Evolutionary conservation across 1,140 invertebrate genomes (phyloP).

Genomic region (Phthorimaea operculella): DNA sequence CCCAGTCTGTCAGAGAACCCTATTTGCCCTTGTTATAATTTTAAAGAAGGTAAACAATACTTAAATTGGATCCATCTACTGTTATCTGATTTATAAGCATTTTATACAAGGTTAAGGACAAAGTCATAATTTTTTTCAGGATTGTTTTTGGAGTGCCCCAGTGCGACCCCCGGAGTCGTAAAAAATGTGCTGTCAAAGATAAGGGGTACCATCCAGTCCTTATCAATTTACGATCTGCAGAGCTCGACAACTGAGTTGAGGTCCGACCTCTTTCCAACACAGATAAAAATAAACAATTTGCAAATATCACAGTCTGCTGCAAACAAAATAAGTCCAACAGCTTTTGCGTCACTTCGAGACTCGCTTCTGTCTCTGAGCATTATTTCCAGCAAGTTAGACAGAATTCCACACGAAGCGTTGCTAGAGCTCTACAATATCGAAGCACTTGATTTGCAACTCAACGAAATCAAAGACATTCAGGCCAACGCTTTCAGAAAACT

Average conservation of each 20-base stretch:
- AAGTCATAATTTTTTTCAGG: constrained; percentile 58
- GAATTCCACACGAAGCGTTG: constrained; percentile 84
- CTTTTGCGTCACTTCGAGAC: constrained; percentile 75
- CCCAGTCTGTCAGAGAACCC: constrained; percentile 78
- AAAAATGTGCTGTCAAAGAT: constrained; percentile 72
- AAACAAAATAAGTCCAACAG: constrained; percentile 77
- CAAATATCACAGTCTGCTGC: constrained; percentile 86
- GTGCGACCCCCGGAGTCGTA: constrained; percentile 73
- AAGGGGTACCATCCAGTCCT: constrained; percentile 79
- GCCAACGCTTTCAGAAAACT: constrained; percentile 86
- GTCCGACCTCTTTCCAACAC: constrained; percentile 76
- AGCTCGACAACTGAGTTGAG: constrained; percentile 77
- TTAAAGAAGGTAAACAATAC: constrained; percentile 78
- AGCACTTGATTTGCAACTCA: constrained; percentile 84
- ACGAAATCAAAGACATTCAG: constrained; percentile 83
- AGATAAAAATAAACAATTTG: constrained; percentile 75
- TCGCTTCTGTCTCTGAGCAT: constrained; percentile 82
- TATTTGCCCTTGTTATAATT: constrained; percentile 89
- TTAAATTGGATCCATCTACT: neutral
- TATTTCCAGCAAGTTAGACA: constrained; percentile 81
- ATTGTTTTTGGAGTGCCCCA: constrained; percentile 89
- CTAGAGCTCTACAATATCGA: constrained; percentile 76
- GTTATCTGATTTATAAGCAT: too few relatives aligned
- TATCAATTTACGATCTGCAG: constrained; percentile 89
- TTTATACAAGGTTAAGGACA: neutral